phyloP scores from a whole-genome alignment of 2,888 invertebrate genomes.

The Drosophila atroscutellata region DNA sequence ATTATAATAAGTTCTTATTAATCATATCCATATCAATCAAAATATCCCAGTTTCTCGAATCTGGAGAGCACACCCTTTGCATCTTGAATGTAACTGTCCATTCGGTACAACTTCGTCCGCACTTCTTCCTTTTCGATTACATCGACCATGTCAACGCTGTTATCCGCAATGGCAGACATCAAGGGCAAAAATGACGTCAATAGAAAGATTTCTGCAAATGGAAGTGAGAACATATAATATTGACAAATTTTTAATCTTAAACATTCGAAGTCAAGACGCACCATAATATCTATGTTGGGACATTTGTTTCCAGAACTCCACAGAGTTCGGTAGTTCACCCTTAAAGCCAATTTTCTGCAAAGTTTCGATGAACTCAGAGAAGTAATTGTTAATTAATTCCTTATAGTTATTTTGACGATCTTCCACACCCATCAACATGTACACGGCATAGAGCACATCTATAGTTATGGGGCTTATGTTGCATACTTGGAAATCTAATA shows the following conservation, averaged over 20 bases:
- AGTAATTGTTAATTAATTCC: slow-evolving; percentile 47
- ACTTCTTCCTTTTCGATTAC: slow-evolving; percentile 20
- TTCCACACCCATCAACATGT: slow-evolving; percentile 60
- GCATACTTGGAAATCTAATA: slow-evolving; percentile 63
- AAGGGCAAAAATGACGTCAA: slow-evolving; percentile 36
- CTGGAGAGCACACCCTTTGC: slow-evolving; percentile 26
- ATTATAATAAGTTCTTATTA: neutral
- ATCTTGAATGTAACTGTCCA: slow-evolving; percentile 19
- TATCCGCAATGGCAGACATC: slow-evolving; percentile 8
- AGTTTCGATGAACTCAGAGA: slow-evolving; percentile 53
- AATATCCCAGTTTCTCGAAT: slow-evolving; percentile 45
- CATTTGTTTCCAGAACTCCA: slow-evolving; percentile 58
- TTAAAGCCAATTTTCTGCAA: slow-evolving; percentile 61
- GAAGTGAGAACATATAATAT: neutral
- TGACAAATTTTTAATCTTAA: no score
- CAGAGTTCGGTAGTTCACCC: slow-evolving; percentile 62
- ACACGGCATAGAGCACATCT: slow-evolving; percentile 64
- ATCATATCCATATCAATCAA: slow-evolving; percentile 14
- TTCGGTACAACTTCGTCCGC: slow-evolving; percentile 5
- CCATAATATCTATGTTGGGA: slow-evolving; percentile 51
- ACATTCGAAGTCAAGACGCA: no score
- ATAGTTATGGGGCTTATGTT: slow-evolving; percentile 56
- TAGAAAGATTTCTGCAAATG: slow-evolving; percentile 29
- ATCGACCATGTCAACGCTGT: neutral
- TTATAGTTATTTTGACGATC: slow-evolving; percentile 36